These are phyloP conservation scores for Fukomys damarensis DNA, from an alignment of 2,113 vertebrate genomes.

Conservation along the genomic window DNA sequence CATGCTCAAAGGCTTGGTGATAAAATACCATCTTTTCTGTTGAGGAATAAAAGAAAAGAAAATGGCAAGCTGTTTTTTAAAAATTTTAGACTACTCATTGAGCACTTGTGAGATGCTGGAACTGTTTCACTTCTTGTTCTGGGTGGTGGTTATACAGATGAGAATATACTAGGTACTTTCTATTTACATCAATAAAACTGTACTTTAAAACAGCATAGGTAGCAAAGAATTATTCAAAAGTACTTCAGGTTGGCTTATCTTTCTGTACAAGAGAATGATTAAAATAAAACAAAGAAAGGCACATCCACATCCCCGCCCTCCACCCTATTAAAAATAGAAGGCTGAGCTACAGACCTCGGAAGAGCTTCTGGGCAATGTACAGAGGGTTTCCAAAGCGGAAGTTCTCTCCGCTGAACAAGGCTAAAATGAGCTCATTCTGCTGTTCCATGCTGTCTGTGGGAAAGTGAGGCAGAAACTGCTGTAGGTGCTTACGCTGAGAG, in stretches of 20 bases:
- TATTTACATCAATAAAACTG: background rate
- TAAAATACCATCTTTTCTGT: background rate
- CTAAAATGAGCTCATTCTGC: slow-evolving; percentile 88
- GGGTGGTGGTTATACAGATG: background rate
- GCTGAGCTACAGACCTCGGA: slow-evolving; percentile 89
- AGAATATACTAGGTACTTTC: background rate
- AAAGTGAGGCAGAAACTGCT: slow-evolving; percentile 94
- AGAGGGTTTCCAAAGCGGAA: slow-evolving; percentile 96
- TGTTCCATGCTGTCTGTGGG: slow-evolving; percentile 90
- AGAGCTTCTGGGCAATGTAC: slow-evolving; percentile 96
- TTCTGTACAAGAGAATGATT: background rate
- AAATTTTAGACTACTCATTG: background rate
- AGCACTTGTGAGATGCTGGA: background rate
- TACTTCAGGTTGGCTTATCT: background rate
- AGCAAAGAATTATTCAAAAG: background rate
- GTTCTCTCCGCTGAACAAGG: slow-evolving; percentile 92
- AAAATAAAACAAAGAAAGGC: background rate
- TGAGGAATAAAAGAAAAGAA: background rate
- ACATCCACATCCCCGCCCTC: background rate
- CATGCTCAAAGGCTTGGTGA: background rate
- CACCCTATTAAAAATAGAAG: background rate
- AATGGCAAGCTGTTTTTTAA: background rate
- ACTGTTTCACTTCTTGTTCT: slow-evolving; percentile 29
- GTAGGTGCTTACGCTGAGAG: slow-evolving; percentile 93
- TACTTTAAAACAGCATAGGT: background rate